Evolutionary conservation across 2,797 vertebrate genomes (phyloP), one percentile per base, ranked within the genome.

Genomic region (Heteromormyrus szaboi): DNA sequence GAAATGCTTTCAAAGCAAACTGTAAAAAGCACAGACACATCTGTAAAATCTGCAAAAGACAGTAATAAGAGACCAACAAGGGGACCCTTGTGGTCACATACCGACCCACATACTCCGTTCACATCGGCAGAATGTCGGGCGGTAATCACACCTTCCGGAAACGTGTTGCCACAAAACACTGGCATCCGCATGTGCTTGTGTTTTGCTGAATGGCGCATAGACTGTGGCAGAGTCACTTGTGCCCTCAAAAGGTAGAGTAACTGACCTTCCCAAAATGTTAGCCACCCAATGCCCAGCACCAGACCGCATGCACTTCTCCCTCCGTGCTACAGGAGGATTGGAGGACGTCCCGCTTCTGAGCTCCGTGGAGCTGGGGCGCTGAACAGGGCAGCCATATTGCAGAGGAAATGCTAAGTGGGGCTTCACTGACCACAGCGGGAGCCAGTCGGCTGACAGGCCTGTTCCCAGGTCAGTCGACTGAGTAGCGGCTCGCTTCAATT

Each of bases 251-350:
- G 53, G 17, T 6, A 90, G 90, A 91, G 89, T 89, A 89, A 89
- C 62, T 95, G 95, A 96, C 95, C 95, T 96, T 96, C 96, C 92
- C 89, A 93, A 93, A 96, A 96, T 96, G 96, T 95, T 96, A 96
- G 93, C 92, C 93, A 93, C 94, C 68, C 65, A 95, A 95, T 94
- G 95, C 94, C 94, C 92, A 92, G 92, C 94, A 93, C 92, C 29
- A 3, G 29, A 17, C 11, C 29, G 2, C 93, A 93, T 93, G 94
- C 94, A 95, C 96, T 94, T 95, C 95, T 95, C 92, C 95, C 94
- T 93, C 92, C 90, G 93, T 95, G 93, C 93, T 93, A 91, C 92
- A 89, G 72, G 87, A 89, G 88, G 91, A 93, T 37, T 90, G 92
- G 91, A 93, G 94, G 95, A 94, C 90, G 1, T 44, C 44, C 81